These are phyloP conservation scores for Orius laevigatus DNA, from an alignment of 1,140 invertebrate species.

Conservation along the genomic window DNA sequence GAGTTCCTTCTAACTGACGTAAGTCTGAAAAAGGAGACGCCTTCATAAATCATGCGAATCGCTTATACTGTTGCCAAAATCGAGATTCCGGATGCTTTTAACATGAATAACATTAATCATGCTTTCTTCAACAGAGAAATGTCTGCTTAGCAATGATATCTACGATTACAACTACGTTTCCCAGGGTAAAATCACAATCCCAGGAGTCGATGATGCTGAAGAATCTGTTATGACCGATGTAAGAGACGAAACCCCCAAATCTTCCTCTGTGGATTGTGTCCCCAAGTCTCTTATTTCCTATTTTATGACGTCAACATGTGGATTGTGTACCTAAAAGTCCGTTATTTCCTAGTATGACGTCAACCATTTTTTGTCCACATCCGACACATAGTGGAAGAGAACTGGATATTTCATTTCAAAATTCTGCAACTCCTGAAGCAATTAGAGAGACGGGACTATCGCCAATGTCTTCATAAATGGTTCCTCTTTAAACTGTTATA, in stretches of 20 bases:
- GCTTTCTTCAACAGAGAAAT: constrained; percentile 29
- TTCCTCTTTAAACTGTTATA: too few relatives aligned
- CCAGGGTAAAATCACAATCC: constrained; percentile 59
- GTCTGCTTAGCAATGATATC: constrained; percentile 41
- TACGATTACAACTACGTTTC: constrained; percentile 56
- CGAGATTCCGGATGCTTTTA: not conserved
- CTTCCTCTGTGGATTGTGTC: not conserved
- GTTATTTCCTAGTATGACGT: not conserved
- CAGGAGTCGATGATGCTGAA: constrained; percentile 56
- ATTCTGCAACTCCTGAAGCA: too few relatives aligned
- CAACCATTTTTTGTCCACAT: not conserved
- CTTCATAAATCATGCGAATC: not conserved
- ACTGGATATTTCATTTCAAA: too few relatives aligned
- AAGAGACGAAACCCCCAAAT: constrained; percentile 28
- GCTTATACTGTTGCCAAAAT: not conserved
- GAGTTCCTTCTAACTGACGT: constrained; percentile 86
- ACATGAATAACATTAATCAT: constrained; percentile 2
- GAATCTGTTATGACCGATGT: constrained; percentile 58
- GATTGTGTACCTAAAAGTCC: not conserved
- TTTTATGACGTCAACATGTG: not conserved
- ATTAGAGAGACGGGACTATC: too few relatives aligned
- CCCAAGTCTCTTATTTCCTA: not conserved
- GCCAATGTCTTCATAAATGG: too few relatives aligned
- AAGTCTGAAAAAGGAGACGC: constrained; percentile 35
- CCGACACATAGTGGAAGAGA: not conserved